These are phyloP conservation scores for Phymanthus crucifer DNA, from an alignment of 92 coral and sea anemone species.

Conservation along the genomic window DNA sequence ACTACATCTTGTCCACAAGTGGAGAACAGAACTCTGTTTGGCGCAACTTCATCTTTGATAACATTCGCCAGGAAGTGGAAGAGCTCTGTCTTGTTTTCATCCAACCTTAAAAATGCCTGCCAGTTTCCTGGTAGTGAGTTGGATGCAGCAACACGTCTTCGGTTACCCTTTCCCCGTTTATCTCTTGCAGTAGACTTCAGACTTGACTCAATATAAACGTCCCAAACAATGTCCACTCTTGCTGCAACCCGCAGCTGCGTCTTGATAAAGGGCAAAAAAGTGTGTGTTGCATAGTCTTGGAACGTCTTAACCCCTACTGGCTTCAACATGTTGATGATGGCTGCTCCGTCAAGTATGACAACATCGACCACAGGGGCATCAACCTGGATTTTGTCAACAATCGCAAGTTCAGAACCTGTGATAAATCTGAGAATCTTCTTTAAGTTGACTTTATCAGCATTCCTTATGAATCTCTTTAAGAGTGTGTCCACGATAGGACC, in stretches of 20 bases:
- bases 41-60: neutral
- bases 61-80: neutral
- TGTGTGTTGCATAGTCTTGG: conserved; percentile 42
- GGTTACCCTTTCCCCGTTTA: conserved; percentile 1
- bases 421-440: too few relatives aligned
- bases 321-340: conserved; percentile 38
- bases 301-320: conserved; percentile 34
- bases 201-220: neutral
- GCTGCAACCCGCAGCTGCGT: conserved; percentile 34
- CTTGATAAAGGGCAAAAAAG: conserved; percentile 48
- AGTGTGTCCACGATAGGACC: too few relatives aligned
- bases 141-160: conserved; percentile 1
- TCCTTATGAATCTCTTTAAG: too few relatives aligned
- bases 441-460: too few relatives aligned
- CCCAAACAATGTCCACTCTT: neutral
- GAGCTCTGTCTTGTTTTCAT: conserved; percentile 23
- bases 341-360: conserved; percentile 43
- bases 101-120: conserved; percentile 6
- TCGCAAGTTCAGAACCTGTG: too few relatives aligned
- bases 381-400: too few relatives aligned
- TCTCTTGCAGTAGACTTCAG: neutral
- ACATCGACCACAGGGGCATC: neutral
- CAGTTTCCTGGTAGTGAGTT: conserved; percentile 13
- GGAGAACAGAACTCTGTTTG: neutral
- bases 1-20: conserved; percentile 10